These are phyloP conservation scores for Molossus molossus DNA, from an alignment of 2,797 vertebrate species.

Conservation along the genomic window DNA sequence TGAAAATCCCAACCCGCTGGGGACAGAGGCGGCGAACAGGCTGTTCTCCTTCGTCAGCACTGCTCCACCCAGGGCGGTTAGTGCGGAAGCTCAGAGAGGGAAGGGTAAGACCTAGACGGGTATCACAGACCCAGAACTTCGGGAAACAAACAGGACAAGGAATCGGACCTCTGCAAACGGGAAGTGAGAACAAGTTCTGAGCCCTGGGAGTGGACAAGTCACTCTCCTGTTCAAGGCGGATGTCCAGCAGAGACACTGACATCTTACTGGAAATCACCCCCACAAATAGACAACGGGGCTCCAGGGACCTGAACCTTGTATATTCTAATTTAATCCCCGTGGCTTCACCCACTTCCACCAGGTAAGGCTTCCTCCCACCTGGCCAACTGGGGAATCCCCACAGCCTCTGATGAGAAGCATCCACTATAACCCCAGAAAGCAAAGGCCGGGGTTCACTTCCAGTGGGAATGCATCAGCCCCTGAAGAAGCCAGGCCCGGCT, in stretches of 20 bases:
- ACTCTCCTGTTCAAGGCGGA: not conserved
- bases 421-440: not conserved
- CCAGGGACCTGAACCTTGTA: not conserved
- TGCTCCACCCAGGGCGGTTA: not conserved
- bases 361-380: not conserved
- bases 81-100: not conserved
- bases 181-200: not conserved
- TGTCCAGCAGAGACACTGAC: not conserved
- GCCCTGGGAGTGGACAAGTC: not conserved
- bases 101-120: not conserved
- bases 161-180: not conserved
- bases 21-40: not conserved
- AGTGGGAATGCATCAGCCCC: not conserved
- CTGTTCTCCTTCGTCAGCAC: not conserved
- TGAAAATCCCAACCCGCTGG: not conserved
- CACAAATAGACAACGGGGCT: not conserved
- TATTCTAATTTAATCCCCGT: not conserved
- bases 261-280: not conserved
- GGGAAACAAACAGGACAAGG: not conserved
- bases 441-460: not conserved
- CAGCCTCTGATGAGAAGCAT: not conserved
- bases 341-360: not conserved
- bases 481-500: not conserved
- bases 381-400: not conserved
- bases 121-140: not conserved